These are phyloP conservation scores for Loxodonta africana DNA, from an alignment of 2,113 vertebrate species.

Conservation along the genomic window DNA sequence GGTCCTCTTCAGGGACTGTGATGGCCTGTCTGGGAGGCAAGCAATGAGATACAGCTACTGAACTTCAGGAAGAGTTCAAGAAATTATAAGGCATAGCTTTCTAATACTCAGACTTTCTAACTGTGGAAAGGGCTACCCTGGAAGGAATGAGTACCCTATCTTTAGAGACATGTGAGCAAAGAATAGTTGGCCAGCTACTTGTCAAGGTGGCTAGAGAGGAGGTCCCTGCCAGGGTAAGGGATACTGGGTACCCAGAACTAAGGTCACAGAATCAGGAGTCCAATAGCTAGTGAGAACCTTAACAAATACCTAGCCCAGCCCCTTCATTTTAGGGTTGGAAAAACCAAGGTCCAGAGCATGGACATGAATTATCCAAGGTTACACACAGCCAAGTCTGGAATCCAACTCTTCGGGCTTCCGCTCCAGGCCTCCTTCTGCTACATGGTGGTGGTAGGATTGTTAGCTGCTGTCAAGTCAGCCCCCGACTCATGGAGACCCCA, in stretches of 20 bases:
- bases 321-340: background rate
- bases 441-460: background rate
- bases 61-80: conserved; percentile 27
- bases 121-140: background rate
- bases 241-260: background rate
- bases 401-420: background rate
- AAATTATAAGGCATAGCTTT: background rate
- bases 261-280: background rate
- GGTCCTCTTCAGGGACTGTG: conserved; percentile 24
- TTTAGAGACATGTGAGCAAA: background rate
- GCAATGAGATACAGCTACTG: background rate
- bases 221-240: background rate
- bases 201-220: background rate
- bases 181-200: background rate
- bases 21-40: background rate
- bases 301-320: background rate
- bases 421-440: background rate
- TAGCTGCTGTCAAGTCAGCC: background rate
- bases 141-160: background rate
- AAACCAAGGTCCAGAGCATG: conserved; percentile 24
- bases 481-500: background rate
- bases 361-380: background rate
- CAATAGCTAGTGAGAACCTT: conserved; percentile 1
- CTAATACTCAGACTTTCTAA: background rate
- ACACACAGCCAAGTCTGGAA: conserved; percentile 26